Percentiles rank a stretch among this genome's conserved stretches.
These are phyloP conservation scores for Phrynocephalus vlangalii DNA, from an alignment of 2,797 vertebrate genomes.

Conservation along the genomic window DNA sequence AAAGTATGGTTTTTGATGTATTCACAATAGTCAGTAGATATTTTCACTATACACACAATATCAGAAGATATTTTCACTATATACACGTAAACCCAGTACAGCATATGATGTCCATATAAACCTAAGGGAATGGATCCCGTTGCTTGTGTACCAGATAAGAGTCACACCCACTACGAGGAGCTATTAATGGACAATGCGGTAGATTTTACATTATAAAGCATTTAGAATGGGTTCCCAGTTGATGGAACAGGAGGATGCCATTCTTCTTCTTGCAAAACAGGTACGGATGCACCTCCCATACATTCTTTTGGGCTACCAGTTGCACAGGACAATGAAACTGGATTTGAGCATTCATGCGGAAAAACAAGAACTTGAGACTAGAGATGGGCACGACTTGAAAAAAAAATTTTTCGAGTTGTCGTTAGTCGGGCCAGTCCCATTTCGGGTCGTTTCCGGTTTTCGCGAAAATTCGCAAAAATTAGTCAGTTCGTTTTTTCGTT, in stretches of 20 bases:
- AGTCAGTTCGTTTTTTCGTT: no score
- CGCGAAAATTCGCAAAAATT: no score
- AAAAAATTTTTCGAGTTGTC: no score
- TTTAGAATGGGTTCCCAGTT: not conserved
- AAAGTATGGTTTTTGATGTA: slow-evolving; percentile 99
- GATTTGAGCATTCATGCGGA: not conserved
- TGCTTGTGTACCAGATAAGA: not conserved
- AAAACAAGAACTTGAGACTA: not conserved
- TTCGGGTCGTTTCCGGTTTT: no score
- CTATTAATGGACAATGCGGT: not conserved
- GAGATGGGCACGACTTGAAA: no score
- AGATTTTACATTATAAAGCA: not conserved
- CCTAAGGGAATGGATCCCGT: not conserved
- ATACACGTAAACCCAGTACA: not conserved
- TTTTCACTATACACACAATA: slow-evolving; percentile 47
- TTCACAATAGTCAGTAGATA: slow-evolving; percentile 74
- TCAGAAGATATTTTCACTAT: slow-evolving; percentile 62
- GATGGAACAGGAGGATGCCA: not conserved
- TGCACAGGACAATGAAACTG: not conserved
- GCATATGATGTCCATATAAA: not conserved
- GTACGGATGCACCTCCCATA: not conserved
- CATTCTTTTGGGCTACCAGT: not conserved
- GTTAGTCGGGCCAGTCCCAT: no score
- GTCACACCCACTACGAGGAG: not conserved
- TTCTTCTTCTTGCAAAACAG: not conserved